Percentiles rank a stretch among this genome's conserved stretches.
phyloP scores from a whole-genome alignment of 2,888 invertebrate species.

The Megalurothrips usitatus region DNA sequence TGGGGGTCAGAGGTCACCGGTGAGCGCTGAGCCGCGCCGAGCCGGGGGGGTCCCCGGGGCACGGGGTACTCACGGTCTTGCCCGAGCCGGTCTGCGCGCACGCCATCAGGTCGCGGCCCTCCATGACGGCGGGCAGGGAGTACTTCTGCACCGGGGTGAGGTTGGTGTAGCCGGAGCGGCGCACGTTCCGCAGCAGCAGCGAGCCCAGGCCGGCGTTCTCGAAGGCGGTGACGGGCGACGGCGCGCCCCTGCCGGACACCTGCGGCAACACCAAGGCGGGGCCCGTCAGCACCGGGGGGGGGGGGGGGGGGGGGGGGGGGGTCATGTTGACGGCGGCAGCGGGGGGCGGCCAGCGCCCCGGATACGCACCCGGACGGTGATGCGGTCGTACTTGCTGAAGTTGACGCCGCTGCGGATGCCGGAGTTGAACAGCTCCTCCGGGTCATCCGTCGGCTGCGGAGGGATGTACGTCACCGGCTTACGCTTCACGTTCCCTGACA shows the following conservation, averaged over 20 bases:
- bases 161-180: constrained; percentile 69
- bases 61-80: constrained; percentile 73
- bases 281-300: too few relatives aligned
- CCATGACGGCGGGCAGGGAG: constrained; percentile 76
- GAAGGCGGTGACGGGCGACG: constrained; percentile 62
- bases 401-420: constrained; percentile 81
- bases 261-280: constrained; percentile 43
- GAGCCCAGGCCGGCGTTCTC: constrained; percentile 64
- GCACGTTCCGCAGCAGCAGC: constrained; percentile 70
- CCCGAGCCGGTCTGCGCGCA: constrained; percentile 98
- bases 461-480: constrained; percentile 58
- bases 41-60: too few relatives aligned
- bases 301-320: too few relatives aligned
- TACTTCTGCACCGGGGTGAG: constrained; percentile 95
- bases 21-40: too few relatives aligned
- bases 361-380: constrained; percentile 72
- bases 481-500: constrained; percentile 20
- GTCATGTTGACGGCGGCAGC: too few relatives aligned
- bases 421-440: constrained; percentile 62
- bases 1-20: constrained; percentile 44
- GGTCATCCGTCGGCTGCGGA: constrained; percentile 67
- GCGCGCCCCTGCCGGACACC: constrained; percentile 67
- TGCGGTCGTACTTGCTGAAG: constrained; percentile 84
- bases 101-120: constrained; percentile 86
- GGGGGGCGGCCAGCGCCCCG: too few relatives aligned